Evolutionary conservation across 2,113 vertebrate species (phyloP).

Genomic region (Capricornis sumatraensis): DNA sequence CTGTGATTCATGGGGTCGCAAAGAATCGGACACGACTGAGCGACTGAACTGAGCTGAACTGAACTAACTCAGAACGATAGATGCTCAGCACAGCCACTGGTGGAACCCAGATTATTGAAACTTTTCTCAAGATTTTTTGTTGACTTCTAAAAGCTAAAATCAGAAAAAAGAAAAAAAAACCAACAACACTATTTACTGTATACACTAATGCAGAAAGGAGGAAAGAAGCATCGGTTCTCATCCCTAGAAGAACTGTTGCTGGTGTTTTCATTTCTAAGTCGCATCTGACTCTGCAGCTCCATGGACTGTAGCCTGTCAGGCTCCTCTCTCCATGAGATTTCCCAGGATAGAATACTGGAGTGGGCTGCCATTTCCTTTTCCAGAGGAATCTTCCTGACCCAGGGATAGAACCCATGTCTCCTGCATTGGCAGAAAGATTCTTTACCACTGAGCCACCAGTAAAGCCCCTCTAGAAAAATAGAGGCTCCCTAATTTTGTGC

Average conservation of each 20-base stretch:
- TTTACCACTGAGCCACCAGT: not conserved
- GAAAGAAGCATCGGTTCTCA: conserved; percentile 8
- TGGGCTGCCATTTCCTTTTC: not conserved
- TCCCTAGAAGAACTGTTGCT: not conserved
- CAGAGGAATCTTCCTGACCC: not conserved
- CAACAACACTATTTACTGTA: not conserved
- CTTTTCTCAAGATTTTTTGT: not conserved
- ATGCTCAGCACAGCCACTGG: not conserved
- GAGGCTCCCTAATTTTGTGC: not conserved
- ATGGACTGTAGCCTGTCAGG: not conserved
- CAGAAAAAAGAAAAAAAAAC: not conserved
- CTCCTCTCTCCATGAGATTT: not conserved
- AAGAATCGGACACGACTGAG: too few relatives aligned
- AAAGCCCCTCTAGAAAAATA: not conserved
- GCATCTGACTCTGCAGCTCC: not conserved
- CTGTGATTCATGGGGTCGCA: too few relatives aligned
- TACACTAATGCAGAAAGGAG: not conserved
- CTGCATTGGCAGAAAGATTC: not conserved
- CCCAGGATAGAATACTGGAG: not conserved
- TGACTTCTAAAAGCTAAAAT: not conserved
- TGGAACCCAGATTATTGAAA: not conserved
- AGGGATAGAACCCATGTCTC: not conserved
- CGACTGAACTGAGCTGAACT: too few relatives aligned
- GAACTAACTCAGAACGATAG: not conserved
- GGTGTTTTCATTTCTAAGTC: not conserved